phyloP scores from a whole-genome alignment of 2,113 vertebrate species.

The Glaucomys volans region DNA sequence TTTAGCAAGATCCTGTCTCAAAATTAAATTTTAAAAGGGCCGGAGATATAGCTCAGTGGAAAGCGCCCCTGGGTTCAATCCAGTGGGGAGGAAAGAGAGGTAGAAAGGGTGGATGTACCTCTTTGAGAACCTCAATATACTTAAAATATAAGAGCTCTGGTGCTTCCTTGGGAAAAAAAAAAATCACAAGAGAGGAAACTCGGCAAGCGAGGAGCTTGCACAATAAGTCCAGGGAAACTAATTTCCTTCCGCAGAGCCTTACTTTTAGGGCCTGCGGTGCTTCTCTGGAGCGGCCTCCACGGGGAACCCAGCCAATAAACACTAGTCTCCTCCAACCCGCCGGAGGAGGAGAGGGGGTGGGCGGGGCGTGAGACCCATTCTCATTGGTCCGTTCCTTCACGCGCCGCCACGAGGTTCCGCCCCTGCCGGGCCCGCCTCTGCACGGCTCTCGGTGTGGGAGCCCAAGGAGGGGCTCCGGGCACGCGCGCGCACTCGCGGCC shows the following conservation, averaged over 20 bases:
- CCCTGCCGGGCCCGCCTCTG: too few relatives aligned
- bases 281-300: not conserved
- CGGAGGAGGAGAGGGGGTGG: not conserved
- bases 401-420: not conserved
- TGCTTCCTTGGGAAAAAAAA: not conserved
- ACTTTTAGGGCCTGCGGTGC: too few relatives aligned
- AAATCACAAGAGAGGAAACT: not conserved
- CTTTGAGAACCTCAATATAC: not conserved
- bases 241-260: not conserved
- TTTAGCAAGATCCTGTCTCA: not conserved
- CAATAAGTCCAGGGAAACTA: not conserved
- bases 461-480: not conserved
- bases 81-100: too few relatives aligned
- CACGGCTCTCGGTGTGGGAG: rapidly evolving
- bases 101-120: not conserved
- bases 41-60: not conserved
- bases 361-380: not conserved
- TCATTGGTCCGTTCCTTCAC: not conserved
- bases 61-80: not conserved
- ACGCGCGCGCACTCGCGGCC: not conserved
- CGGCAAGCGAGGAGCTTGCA: not conserved
- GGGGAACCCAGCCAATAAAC: rapidly evolving
- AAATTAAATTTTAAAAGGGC: not conserved
- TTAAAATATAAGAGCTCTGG: not conserved
- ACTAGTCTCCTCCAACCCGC: not conserved